phyloP scores from a whole-genome alignment of 2,888 invertebrate species.

The Platycheirus rosarum region DNA sequence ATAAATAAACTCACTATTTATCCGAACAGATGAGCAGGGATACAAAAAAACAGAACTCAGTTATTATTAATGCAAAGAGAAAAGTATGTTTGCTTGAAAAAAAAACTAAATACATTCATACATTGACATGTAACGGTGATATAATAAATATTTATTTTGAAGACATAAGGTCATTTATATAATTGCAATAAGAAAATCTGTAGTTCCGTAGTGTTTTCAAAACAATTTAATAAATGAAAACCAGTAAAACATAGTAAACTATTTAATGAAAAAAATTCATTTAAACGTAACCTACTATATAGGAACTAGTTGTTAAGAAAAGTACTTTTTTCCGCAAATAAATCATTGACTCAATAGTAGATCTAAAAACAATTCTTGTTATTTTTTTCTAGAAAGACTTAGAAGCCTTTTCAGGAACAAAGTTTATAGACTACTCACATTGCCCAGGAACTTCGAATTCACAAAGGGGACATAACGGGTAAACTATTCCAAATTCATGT shows the following conservation, averaged over 20 bases:
- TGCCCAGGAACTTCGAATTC: too few relatives aligned
- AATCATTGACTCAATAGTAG: conserved; percentile 39
- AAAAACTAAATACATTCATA: conserved; percentile 46
- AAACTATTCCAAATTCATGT: too few relatives aligned
- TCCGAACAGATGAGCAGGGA: conserved; percentile 18
- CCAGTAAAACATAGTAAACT: conserved; percentile 3
- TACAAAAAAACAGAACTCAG: conserved; percentile 3
- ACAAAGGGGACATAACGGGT: too few relatives aligned
- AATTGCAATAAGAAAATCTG: conserved; percentile 28
- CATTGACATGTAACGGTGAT: conserved; percentile 63
- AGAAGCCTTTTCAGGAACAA: too few relatives aligned
- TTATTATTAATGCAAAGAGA: conserved; percentile 29
- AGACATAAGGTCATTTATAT: conserved; percentile 37
- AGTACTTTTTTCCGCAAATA: conserved; percentile 57
- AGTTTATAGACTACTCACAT: too few relatives aligned
- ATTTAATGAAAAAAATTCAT: conserved; percentile 16
- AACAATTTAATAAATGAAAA: conserved; percentile 27
- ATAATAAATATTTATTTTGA: conserved; percentile 50
- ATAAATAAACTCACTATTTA: conserved; percentile 17
- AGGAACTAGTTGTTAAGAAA: conserved; percentile 28
- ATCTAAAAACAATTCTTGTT: neutral
- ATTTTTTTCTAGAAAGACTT: neutral
- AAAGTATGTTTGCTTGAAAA: conserved; percentile 21
- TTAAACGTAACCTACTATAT: conserved; percentile 20
- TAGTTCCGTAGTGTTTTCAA: conserved; percentile 53